Evolutionary conservation across 2,888 invertebrate species (phyloP).

Genomic region (Agrochola lota): DNA sequence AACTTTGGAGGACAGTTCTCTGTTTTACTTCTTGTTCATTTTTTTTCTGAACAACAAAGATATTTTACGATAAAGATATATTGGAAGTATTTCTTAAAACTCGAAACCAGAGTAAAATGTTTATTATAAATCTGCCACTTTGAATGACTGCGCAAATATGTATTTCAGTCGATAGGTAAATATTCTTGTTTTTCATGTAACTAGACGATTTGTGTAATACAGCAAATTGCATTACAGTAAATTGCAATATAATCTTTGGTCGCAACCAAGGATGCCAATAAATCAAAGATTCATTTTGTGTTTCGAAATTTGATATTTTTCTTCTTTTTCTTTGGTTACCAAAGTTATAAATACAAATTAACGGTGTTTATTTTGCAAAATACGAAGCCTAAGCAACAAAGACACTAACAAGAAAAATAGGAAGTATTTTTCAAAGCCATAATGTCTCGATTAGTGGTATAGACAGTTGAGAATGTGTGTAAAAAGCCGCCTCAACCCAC

Average conservation of each 20-base stretch:
- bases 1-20: constrained; percentile 4
- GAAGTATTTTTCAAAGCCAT: constrained; percentile 51
- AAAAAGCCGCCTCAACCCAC: constrained; percentile 53
- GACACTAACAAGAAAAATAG: constrained; percentile 42
- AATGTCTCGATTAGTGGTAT: constrained; percentile 56
- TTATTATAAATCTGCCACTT: background rate
- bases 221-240: background rate
- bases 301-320: no score
- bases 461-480: constrained; percentile 62
- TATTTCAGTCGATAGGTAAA: background rate
- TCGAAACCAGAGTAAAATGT: background rate
- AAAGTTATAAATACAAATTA: background rate
- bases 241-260: background rate
- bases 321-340: background rate
- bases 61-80: background rate
- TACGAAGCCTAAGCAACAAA: background rate
- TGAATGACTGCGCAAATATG: background rate
- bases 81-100: background rate
- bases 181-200: background rate
- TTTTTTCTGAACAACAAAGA: background rate
- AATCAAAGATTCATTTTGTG: background rate
- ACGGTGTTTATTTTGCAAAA: background rate
- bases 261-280: no score
- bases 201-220: background rate
- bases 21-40: constrained; percentile 2